phyloP scores from a whole-genome alignment of 2,797 vertebrate genomes.

The Heteromormyrus szaboi region DNA sequence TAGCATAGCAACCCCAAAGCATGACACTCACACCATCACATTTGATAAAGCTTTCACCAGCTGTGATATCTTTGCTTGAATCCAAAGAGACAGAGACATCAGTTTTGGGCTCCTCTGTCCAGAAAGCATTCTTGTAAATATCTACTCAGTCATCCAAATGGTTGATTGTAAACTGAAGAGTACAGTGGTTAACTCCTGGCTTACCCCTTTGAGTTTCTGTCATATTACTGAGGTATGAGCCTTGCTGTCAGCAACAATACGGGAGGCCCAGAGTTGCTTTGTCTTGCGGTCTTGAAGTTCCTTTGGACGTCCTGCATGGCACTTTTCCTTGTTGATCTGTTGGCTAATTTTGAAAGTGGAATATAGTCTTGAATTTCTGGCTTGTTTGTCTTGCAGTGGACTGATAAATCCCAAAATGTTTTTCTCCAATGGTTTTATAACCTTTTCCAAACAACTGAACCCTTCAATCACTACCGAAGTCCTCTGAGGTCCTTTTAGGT shows the following conservation, averaged over 20 bases:
- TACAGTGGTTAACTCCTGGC: neutral
- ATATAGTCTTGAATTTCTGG: neutral
- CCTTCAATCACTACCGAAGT: neutral
- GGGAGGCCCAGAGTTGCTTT: neutral
- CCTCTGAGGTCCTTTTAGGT: neutral
- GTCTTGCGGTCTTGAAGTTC: neutral
- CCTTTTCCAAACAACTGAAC: neutral
- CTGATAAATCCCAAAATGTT: constrained; percentile 11
- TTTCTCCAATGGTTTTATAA: neutral
- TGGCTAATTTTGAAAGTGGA: neutral
- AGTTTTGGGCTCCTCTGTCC: neutral
- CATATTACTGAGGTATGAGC: neutral
- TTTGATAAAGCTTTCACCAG: neutral
- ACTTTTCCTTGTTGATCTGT: neutral
- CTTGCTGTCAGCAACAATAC: neutral
- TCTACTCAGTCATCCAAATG: neutral
- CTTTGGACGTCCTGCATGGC: neutral
- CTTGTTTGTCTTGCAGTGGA: neutral
- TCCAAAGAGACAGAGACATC: neutral
- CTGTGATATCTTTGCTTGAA: neutral
- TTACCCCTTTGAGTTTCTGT: neutral
- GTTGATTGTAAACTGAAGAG: neutral
- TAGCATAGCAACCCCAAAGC: neutral
- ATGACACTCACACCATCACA: neutral
- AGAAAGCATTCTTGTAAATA: neutral